Evolutionary conservation across 2,797 vertebrate species (phyloP), one percentile per base, ranked within the genome.

Genomic region (Heteromormyrus szaboi): DNA sequence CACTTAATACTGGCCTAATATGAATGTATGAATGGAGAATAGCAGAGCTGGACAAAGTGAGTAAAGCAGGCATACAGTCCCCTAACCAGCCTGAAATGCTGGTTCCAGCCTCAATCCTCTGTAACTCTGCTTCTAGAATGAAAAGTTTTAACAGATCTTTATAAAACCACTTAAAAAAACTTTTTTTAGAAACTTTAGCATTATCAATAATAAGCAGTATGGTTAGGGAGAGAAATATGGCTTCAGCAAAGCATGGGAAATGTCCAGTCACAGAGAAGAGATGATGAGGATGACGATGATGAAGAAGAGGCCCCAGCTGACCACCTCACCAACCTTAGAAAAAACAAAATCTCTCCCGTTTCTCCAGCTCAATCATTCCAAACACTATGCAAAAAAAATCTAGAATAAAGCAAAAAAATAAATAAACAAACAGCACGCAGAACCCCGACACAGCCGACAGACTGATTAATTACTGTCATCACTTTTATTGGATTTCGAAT

Each of bases 381-480:
- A 54, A 54, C 25, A 86, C 51, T 29, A 29, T 51, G 46, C 48
- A 50, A 50, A 48, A 48, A 84, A 84, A 84, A 84, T 76, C 4
- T 19, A 79, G 37, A 79, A 79, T 44, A 79, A 79, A 79, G 33
- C 0, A 79, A 29, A 48, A 79, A 37, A 37, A 37, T 37, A 86
- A 37, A 85, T 25, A 12, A 48, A 50, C 0, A 54, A 48, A 85
- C 5, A 11, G 37, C 56, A 22, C 7, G 3, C 85, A 37, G 85
- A 86, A 37, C 25, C 5, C 17, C 33, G 9, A 62, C 86, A 22
- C 56, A 62, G 86, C 56, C 65, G 86, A 87, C 86, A 87, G 53
- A 25, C 56, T 87, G 86, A 87, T 62, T 87, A 87, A 87, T 87
- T 87, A 87, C 86, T 48, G 86, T 87, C 86, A 87, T 87, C 56